Base-by-base conservation (phyloP, 2,888 invertebrate species). In the Agrotis clavis region DNA sequence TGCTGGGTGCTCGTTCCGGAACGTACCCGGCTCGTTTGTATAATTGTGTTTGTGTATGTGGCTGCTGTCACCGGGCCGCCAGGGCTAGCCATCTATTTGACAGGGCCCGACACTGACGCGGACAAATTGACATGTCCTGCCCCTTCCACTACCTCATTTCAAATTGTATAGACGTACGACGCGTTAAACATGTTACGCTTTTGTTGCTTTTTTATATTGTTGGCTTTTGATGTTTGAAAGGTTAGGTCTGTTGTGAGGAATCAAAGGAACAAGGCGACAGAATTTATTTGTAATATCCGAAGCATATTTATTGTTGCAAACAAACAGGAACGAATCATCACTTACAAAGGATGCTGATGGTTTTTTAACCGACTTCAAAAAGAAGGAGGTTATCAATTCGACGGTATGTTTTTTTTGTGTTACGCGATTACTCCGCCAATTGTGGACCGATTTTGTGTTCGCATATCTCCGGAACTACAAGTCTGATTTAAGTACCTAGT, bases 61-160 rank as follows among this genome's bases (percentile, higher is more conserved):
- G 73, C 61, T 68, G 78, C 63, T 85, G 83, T 86, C 85, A 81
- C 81, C 77, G 70, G 76, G 51, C 75, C 75, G 71, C 62, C 74
- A 48, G 50, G 2, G 25, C 53, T 57, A 82, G 83, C 81, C 86
- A 81, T 87, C 87, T 85, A 87, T 87, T 84, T 82, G 77, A 78
- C 78, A 80, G 81, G 81, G 62, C 64, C 61, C 72, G 76, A 79
- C 84, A 80, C 75, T 90, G 90, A 92, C 90, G 82, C 73, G 87
- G 85, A 93, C 92, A 92, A 92, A 92, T 93, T 93, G 92, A 91
- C 92, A 89, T 89, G 88, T 91, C 90, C 89, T 86, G 86, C 83
- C 87, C 88, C 74, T 81, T 83, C 84, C 82, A 82, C 74, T 74
- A 75, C 77, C 85, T 68, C 84, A 80, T 75, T 79, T 75, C 68